Conservation (phyloP, 2,113 vertebrate species). For the Perccottus glenii region DNA sequence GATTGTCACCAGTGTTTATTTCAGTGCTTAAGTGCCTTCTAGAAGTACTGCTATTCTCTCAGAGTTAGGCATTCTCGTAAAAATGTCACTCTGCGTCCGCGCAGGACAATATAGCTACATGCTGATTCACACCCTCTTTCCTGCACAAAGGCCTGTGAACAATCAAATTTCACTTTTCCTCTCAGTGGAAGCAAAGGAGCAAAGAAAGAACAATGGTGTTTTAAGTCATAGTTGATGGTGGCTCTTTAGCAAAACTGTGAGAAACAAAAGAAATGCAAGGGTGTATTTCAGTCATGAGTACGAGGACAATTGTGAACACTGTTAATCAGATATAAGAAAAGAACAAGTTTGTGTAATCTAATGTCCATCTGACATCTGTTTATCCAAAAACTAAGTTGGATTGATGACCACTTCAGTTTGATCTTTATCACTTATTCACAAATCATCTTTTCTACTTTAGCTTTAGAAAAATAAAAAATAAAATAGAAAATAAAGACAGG, state of each 20-base stretch:
- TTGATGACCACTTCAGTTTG: no score
- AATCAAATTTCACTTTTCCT: constrained; percentile 41
- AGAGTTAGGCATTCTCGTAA: constrained; percentile 36
- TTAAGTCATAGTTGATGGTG: neutral
- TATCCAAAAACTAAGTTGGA: no score
- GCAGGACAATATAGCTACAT: constrained; percentile 19
- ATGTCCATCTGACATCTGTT: no score
- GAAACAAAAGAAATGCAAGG: constrained; percentile 1
- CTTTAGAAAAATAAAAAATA: neutral
- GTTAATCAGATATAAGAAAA: neutral
- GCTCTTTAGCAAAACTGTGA: neutral
- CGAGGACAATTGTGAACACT: neutral
- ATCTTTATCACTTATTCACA: no score
- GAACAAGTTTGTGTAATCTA: neutral
- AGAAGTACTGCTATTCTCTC: constrained; percentile 37
- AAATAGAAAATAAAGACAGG: neutral
- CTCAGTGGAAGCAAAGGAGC: constrained; percentile 12
- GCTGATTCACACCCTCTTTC: constrained; percentile 35
- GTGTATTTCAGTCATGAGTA: neutral
- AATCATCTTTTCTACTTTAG: no score
- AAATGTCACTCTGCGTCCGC: constrained; percentile 26
- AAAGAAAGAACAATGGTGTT: constrained; percentile 14
- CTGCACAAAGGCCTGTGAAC: constrained; percentile 31
- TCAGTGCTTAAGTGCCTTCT: constrained; percentile 30
- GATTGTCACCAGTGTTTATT: constrained; percentile 14